A percentile compares a stretch with the other conserved stretches of the same genome.
These are phyloP conservation scores for Sinopyrophorus schimmeli DNA, from an alignment of 2,888 invertebrate genomes.

Conservation along the genomic window DNA sequence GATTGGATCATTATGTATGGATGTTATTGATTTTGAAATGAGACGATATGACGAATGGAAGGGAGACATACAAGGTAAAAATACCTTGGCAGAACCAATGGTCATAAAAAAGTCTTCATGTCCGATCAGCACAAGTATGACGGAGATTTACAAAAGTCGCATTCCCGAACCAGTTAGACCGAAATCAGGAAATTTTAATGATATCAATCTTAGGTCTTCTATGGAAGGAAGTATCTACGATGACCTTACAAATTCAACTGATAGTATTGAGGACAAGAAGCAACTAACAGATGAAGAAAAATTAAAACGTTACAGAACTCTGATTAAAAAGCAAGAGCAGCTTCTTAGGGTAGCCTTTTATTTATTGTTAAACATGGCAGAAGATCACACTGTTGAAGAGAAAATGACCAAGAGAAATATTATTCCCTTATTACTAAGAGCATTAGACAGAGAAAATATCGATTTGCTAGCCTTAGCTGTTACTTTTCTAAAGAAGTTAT, in stretches of 20 bases:
- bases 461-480: slow-evolving; percentile 88
- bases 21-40: slow-evolving; percentile 93
- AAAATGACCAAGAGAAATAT: slow-evolving; percentile 96
- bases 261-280: slow-evolving; percentile 52
- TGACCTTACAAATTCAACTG: slow-evolving; percentile 53
- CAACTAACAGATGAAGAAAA: slow-evolving; percentile 52
- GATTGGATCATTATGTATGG: slow-evolving; percentile 96
- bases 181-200: slow-evolving; percentile 70
- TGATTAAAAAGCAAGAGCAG: slow-evolving; percentile 93
- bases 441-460: slow-evolving; percentile 86
- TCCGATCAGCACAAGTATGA: slow-evolving; percentile 56
- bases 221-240: slow-evolving; percentile 73
- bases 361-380: slow-evolving; percentile 91
- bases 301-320: slow-evolving; percentile 77
- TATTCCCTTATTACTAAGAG: slow-evolving; percentile 82
- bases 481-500: slow-evolving; percentile 93
- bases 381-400: slow-evolving; percentile 92
- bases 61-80: slow-evolving; percentile 67
- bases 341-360: slow-evolving; percentile 89
- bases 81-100: slow-evolving; percentile 53
- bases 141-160: slow-evolving; percentile 68
- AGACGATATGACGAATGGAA: slow-evolving; percentile 93
- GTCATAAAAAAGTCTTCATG: slow-evolving; percentile 52
- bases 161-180: slow-evolving; percentile 76
- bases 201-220: slow-evolving; percentile 62